Conservation (phyloP, 2,113 vertebrate species). For the Malurus elegans region DNA sequence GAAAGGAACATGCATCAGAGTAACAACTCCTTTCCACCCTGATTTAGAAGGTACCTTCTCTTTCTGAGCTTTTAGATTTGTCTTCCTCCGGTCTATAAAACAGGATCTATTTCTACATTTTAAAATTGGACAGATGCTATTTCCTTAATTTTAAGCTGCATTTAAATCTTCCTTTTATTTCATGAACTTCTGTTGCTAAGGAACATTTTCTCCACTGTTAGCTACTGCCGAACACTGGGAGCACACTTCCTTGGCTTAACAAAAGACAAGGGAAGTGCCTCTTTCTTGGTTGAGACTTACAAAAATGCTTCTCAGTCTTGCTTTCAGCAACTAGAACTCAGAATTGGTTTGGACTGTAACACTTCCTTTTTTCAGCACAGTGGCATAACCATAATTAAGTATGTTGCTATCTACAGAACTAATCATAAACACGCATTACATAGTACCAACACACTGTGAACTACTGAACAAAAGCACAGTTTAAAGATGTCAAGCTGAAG, state of each 20-base stretch:
- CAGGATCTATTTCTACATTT: neutral
- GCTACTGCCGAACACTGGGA: neutral
- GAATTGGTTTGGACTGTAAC: neutral
- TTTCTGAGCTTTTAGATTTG: neutral
- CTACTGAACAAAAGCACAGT: neutral
- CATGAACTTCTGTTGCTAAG: conserved; percentile 1
- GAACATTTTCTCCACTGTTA: neutral
- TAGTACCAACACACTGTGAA: neutral
- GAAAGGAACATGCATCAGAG: neutral
- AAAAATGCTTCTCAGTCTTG: neutral
- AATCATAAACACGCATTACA: neutral
- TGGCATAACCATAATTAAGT: neutral
- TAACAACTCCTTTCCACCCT: neutral
- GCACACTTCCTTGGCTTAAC: neutral
- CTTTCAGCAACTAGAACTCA: neutral
- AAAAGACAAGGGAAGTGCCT: neutral
- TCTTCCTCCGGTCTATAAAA: neutral
- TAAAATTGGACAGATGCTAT: neutral
- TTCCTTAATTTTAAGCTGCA: neutral
- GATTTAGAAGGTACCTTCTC: neutral
- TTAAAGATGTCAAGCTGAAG: neutral
- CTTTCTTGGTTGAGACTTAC: neutral
- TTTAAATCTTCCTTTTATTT: neutral
- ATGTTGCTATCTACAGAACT: neutral
- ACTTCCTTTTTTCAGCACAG: neutral